Evolutionary conservation across 2,113 vertebrate genomes (phyloP), one percentile per base, ranked within the genome.

Genomic region (Lophotis ruficrista): DNA sequence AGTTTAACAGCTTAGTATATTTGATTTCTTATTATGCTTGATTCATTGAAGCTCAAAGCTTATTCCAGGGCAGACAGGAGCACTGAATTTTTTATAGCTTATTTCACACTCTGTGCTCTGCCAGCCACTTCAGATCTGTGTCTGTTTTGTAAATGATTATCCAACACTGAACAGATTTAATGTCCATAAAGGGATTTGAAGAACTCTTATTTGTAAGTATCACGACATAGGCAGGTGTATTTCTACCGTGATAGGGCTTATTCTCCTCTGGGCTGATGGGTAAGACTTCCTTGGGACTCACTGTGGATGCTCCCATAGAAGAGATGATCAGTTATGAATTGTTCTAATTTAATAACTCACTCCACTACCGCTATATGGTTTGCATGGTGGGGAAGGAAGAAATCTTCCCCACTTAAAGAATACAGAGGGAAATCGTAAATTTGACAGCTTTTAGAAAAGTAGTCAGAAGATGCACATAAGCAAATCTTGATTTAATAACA

Each of bases 41-140:
- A 86, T 83, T 89, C 83, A 68, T 81, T 91, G 79, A 69, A 96
- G 91, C 80, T 57, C 65, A 85, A 83, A 92, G 62, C 57, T 71
- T 91, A 65, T 87, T 92, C 66, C 89, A 91, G 41, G 54, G 53
- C 53, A 96, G 73, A 84, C n/a, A 94, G 57, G 15, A 89, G 62
- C 58, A 79, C 45, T 75, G 77, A 89, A 48, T 94, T 87, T 95
- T 96, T 92, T 92, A 94, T 79, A 76, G 65, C 69, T 95, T 89
- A 87, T 96, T 95, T 95, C 89, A 96, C 77, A 94, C 76, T 61
- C 56, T 30, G 48, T 80, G 80, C 81, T 92, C 72, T 93, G 80
- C 80, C 81, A 94, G 33, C 53, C 66, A 68, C 68, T 94, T 94
- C 85, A 87, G 53, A 90, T 72, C 64, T 58, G 28, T 77, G 76